Conservation (phyloP, 2,113 vertebrate species). For the Grammatotria lemairii region DNA sequence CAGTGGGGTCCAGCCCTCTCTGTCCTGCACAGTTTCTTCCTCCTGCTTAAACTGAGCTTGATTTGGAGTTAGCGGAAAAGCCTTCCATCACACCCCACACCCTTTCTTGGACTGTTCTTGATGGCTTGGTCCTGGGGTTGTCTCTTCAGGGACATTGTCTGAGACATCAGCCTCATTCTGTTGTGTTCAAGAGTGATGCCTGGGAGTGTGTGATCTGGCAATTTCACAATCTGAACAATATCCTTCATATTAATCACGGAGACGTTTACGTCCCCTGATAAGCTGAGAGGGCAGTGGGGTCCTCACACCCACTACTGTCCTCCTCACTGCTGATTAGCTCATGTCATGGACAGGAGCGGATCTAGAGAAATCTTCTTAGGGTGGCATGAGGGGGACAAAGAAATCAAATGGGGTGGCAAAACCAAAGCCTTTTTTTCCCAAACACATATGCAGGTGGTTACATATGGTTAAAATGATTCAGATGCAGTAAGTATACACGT, state of each 20-base stretch:
- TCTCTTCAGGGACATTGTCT: not conserved
- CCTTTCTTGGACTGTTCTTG: fast-evolving
- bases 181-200: not conserved
- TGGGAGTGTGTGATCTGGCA: not conserved
- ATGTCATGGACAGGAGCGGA: not conserved
- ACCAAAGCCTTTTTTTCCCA: not conserved
- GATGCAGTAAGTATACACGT: not conserved
- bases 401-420: not conserved
- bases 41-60: not conserved
- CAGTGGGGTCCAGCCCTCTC: not conserved
- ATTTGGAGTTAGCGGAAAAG: not conserved
- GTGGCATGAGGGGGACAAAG: not conserved
- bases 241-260: not conserved
- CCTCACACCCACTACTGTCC: not conserved
- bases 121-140: not conserved
- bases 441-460: not conserved
- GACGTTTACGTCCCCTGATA: not conserved
- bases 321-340: not conserved
- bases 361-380: not conserved
- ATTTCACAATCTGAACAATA: not conserved
- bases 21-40: not conserved
- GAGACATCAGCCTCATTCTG: not conserved
- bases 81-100: fast-evolving
- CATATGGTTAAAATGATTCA: not conserved
- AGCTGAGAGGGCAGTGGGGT: not conserved